phyloP scores from a whole-genome alignment of 1,140 invertebrate genomes.

The Oreohelix idahoensis region DNA sequence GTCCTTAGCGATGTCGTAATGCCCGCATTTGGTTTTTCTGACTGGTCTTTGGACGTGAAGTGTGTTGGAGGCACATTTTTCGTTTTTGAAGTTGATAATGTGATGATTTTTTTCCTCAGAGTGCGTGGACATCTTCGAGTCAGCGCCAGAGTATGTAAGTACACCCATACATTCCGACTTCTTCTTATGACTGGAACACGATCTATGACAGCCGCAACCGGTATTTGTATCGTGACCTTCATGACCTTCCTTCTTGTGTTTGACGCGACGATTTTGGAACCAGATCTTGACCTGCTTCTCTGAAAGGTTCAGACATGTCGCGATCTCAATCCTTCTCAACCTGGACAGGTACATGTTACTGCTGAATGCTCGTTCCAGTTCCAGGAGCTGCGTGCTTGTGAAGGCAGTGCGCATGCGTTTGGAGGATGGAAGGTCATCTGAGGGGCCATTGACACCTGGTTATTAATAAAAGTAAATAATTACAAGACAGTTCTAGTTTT shows the following conservation, averaged over 20 bases:
- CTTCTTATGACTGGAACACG: slow-evolving; percentile 50
- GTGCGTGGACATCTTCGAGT: neutral
- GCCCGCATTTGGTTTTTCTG: neutral
- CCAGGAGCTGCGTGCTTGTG: slow-evolving; percentile 77
- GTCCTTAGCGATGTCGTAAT: neutral
- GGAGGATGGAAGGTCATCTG: slow-evolving; percentile 65
- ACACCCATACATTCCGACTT: neutral
- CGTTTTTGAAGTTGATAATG: neutral
- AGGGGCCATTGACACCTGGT: slow-evolving; percentile 64
- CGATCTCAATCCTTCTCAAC: slow-evolving; percentile 77
- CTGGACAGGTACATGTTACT: slow-evolving; percentile 78
- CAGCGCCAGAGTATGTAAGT: neutral
- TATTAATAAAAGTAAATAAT: too few relatives aligned
- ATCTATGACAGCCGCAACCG: slow-evolving; percentile 76
- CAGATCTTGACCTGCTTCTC: slow-evolving; percentile 96
- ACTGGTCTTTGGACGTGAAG: neutral
- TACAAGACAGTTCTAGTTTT: too few relatives aligned
- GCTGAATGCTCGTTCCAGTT: slow-evolving; percentile 77
- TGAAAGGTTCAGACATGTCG: slow-evolving; percentile 80
- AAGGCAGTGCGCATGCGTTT: slow-evolving; percentile 78
- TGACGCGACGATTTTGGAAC: slow-evolving; percentile 92
- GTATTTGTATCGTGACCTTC: slow-evolving; percentile 59
- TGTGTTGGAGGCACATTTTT: neutral
- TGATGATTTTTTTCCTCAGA: neutral
- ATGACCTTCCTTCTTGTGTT: slow-evolving; percentile 86